These are phyloP conservation scores for Gasterosteus nipponicus DNA, from an alignment of 2,113 vertebrate genomes.

Conservation along the genomic window DNA sequence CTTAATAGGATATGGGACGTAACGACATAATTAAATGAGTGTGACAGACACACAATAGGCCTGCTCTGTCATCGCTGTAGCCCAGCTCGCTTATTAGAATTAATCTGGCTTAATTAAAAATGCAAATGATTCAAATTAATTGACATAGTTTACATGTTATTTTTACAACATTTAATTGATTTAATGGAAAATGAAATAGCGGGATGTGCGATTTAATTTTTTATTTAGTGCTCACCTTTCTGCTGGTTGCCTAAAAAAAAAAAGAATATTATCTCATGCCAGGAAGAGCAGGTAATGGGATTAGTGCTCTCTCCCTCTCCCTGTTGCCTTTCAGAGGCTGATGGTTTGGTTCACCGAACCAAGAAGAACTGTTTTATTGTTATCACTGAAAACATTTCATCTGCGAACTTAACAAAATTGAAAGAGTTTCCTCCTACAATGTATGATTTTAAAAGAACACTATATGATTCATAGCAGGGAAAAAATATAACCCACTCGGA, in stretches of 20 bases:
- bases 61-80: slow-evolving; percentile 74
- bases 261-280: slow-evolving; percentile 70
- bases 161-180: slow-evolving; percentile 79
- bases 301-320: slow-evolving; percentile 62
- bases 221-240: slow-evolving; percentile 34
- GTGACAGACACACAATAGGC: slow-evolving; percentile 79
- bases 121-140: slow-evolving; percentile 81
- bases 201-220: slow-evolving; percentile 64
- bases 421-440: slow-evolving; percentile 64
- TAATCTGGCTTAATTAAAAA: slow-evolving; percentile 83
- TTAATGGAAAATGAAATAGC: slow-evolving; percentile 82
- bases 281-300: slow-evolving; percentile 77
- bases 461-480: slow-evolving; percentile 42
- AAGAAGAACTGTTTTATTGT: slow-evolving; percentile 64
- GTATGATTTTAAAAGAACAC: slow-evolving; percentile 49
- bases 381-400: slow-evolving; percentile 66
- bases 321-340: slow-evolving; percentile 52
- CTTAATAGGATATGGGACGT: slow-evolving; percentile 80
- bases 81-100: slow-evolving; percentile 78
- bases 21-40: slow-evolving; percentile 79
- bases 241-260: slow-evolving; percentile 64
- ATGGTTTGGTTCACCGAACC: slow-evolving; percentile 66
- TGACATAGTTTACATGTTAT: slow-evolving; percentile 81
- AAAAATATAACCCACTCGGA: background rate
- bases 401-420: slow-evolving; percentile 57